phyloP scores from a whole-genome alignment of 2,113 vertebrate genomes.

The Pseudorasbora parva region DNA sequence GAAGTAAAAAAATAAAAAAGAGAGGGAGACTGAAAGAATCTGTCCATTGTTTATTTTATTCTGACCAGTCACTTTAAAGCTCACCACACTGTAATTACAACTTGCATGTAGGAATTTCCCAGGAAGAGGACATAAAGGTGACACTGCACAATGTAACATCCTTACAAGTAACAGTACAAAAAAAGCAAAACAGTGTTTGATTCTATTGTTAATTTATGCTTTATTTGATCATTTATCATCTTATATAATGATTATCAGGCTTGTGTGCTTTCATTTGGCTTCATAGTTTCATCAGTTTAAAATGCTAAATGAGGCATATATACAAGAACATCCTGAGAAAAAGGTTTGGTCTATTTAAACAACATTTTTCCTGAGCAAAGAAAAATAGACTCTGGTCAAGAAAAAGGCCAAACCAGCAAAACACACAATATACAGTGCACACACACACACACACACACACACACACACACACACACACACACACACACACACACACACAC shows the following conservation, averaged over 20 bases:
- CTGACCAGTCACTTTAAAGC: not conserved
- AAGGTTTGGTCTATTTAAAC: constrained; percentile 29
- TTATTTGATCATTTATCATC: not conserved
- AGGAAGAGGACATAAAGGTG: not conserved
- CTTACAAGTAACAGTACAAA: not conserved
- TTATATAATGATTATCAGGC: not conserved
- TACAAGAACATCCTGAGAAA: constrained; percentile 36
- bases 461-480: constrained; percentile 42
- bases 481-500: constrained; percentile 51
- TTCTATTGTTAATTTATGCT: not conserved
- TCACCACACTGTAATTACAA: not conserved
- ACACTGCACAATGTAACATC: not conserved
- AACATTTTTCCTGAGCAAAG: constrained; percentile 9
- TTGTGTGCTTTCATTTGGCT: not conserved
- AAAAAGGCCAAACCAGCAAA: constrained; percentile 38
- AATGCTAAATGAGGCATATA: not conserved
- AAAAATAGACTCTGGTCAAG: constrained; percentile 41
- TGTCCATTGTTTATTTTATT: not conserved
- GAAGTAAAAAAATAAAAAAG: not conserved
- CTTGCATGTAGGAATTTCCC: constrained; percentile 11
- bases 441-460: constrained; percentile 24
- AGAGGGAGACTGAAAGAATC: not conserved
- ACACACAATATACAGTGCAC: constrained; percentile 8
- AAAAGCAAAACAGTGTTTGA: not conserved
- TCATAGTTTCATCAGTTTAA: not conserved